Conservation (phyloP, 2,113 vertebrate genomes). For the Gambusia affinis region DNA sequence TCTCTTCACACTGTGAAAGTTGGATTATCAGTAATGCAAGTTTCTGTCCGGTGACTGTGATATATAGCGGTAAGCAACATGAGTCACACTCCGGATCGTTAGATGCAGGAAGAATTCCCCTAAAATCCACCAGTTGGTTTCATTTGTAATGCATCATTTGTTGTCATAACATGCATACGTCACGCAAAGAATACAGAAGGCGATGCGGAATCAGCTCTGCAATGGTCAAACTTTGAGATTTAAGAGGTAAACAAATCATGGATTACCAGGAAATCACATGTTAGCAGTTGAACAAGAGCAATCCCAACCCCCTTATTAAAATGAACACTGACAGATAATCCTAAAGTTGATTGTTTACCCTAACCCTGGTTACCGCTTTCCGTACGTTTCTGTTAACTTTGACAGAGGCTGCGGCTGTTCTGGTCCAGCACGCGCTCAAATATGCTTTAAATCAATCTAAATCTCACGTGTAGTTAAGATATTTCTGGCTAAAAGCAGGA, state of each 20-base stretch:
- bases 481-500: slow-evolving; percentile 13
- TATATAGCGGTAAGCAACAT: background rate
- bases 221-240: background rate
- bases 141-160: background rate
- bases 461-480: slow-evolving; percentile 6
- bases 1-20: background rate
- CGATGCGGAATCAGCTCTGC: background rate
- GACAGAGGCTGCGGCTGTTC: background rate
- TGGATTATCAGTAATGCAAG: background rate
- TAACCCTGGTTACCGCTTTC: too few species aligned
- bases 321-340: background rate
- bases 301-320: background rate
- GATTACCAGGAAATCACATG: background rate
- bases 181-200: too few species aligned
- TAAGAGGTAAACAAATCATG: background rate
- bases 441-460: slow-evolving; percentile 1
- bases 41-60: background rate
- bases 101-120: slow-evolving; percentile 37
- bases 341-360: background rate
- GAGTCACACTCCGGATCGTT: background rate
- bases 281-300: background rate
- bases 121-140: slow-evolving; percentile 12
- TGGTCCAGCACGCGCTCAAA: background rate
- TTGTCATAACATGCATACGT: background rate
- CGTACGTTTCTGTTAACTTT: background rate